Evolutionary conservation across 2,113 vertebrate species (phyloP).

Genomic region (Eudyptes chrysolophus): DNA sequence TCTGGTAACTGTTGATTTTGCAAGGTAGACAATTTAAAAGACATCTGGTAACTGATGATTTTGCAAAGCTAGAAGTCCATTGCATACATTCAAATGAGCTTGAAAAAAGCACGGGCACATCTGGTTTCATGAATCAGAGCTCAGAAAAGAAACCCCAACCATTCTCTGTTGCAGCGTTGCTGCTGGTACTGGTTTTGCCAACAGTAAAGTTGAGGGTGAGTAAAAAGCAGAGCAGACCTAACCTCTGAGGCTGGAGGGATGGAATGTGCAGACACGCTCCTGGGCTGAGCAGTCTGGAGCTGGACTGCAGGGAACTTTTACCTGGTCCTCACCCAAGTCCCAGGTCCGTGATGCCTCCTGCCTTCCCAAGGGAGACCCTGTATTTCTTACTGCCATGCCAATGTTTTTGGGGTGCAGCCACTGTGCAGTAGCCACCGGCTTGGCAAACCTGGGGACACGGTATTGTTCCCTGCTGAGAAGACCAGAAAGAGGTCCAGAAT

Average conservation of each 20-base stretch:
- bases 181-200: neutral
- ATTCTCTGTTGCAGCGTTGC: neutral
- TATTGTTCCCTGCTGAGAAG: neutral
- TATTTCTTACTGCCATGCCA: neutral
- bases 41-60: conserved; percentile 46
- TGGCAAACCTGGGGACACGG: neutral
- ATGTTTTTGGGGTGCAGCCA: neutral
- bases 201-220: neutral
- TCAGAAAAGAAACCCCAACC: neutral
- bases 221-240: neutral
- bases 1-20: conserved; percentile 10
- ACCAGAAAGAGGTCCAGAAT: neutral
- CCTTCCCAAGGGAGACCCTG: neutral
- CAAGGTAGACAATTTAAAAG: neutral
- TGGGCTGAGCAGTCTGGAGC: neutral
- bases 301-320: neutral
- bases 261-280: neutral
- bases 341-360: neutral
- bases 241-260: neutral
- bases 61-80: conserved; percentile 18
- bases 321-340: neutral
- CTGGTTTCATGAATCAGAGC: neutral
- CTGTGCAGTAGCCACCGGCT: neutral
- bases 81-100: conserved; percentile 52
- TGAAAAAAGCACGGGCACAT: conserved; percentile 9